phyloP scores from a whole-genome alignment of 2,113 vertebrate species.

The Ciconia boyciana region DNA sequence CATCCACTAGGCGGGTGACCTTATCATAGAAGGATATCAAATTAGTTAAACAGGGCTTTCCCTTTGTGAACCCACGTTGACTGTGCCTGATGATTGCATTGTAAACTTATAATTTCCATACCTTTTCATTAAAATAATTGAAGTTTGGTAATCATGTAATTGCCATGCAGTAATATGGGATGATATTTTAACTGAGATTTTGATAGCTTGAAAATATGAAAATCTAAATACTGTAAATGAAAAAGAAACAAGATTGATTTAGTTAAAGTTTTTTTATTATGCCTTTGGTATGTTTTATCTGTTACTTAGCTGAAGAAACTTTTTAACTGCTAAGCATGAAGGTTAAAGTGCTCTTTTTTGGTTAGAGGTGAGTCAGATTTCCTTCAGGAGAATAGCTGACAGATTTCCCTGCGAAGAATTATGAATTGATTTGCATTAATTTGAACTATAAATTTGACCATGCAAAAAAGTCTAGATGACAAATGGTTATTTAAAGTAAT shows the following conservation, averaged over 20 bases:
- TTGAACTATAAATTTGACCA: conserved; percentile 1
- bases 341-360: background rate
- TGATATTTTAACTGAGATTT: background rate
- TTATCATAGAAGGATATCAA: background rate
- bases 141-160: background rate
- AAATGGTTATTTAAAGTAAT: conserved; percentile 31
- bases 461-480: background rate
- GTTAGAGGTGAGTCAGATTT: background rate
- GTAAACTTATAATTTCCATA: background rate
- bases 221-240: background rate
- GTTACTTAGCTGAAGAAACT: background rate
- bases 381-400: background rate
- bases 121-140: background rate
- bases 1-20: background rate
- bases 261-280: background rate
- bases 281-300: background rate
- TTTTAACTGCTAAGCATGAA: background rate
- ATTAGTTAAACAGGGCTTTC: background rate
- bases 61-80: background rate
- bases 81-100: background rate
- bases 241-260: background rate
- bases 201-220: background rate
- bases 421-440: conserved; percentile 29
- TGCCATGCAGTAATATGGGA: background rate
- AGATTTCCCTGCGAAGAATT: background rate